Base-by-base conservation (phyloP, 2,113 vertebrate species). In the Festucalex cinctus region DNA sequence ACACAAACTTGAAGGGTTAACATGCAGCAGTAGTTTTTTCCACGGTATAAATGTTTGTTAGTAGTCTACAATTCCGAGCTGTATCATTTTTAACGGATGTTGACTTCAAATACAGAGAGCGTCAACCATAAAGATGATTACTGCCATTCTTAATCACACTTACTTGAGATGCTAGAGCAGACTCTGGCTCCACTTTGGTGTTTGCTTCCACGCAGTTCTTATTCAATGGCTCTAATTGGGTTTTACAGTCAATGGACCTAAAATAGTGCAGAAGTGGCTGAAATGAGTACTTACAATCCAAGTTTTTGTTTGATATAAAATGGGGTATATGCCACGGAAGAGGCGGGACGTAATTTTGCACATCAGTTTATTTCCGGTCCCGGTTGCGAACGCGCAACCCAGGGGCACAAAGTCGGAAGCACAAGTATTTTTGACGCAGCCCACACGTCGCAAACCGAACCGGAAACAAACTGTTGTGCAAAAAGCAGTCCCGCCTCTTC, bases 181-280 rank as follows among this genome's bases (percentile, higher is more conserved):
- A 88, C 77, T 98, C 97, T 61, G 94, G 79, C 63, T 98, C 96
- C 1, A 91, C 90, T 63, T 92, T 86, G 28, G 92, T 90, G 76
- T 94, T 93, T 32, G 87, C 79, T 69, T 97, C 95, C 86, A 93
- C 80, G 61, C 90, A 84, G 71, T 90, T 93, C 86, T 93, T 97
- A 76, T 89, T 85, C 1, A 83, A 72, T 64, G 92, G 82, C 73
- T 98, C 96, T 53, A 91, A 82, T 64, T 94, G 94, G 32, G 90
- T 90, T 85, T 93, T 95, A 79, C 92, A 93, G 79, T 99, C 96
- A 69, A 94, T 90, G 62, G 94, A 94, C 96, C 97, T 99, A 6
- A 60, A 63, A 16, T 12, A 67, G 19, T 70, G 64, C 71, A 69
- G 3, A 60, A 13, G 56, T 9, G 20, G 14, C 9, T 26, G 53